These are phyloP conservation scores for Graphium colonna DNA, from an alignment of 2,888 invertebrate genomes.

Conservation along the genomic window DNA sequence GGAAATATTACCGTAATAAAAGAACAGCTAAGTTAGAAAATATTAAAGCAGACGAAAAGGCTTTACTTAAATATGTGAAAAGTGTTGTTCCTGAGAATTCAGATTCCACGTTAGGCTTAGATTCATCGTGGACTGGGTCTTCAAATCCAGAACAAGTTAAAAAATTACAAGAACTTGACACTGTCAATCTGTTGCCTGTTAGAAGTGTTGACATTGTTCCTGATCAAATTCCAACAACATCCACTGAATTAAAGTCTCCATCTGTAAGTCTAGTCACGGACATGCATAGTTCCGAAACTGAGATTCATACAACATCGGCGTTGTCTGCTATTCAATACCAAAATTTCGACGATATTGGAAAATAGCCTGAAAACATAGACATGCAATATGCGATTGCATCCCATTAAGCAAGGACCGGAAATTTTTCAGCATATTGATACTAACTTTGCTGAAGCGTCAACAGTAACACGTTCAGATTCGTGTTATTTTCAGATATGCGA, in stretches of 20 bases:
- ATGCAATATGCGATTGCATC: conserved; percentile 5
- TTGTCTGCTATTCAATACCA: conserved; percentile 9
- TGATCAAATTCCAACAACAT: conserved; percentile 8
- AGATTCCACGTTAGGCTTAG: conserved; percentile 3
- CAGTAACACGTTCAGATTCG: conserved; percentile 10
- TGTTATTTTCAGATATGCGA: no score
- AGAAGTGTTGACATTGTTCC: no score
- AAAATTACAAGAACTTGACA: conserved; percentile 1
- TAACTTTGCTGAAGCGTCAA: no score
- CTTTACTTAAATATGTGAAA: conserved; percentile 8
- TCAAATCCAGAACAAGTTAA: neutral
- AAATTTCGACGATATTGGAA: conserved; percentile 11
- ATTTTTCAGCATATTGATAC: no score
- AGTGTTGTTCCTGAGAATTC: conserved; percentile 3
- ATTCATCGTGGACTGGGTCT: no score
- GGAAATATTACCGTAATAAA: conserved; percentile 17
- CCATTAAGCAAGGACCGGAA: conserved; percentile 1
- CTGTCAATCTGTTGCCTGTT: no score
- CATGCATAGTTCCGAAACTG: neutral
- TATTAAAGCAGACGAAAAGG: conserved; percentile 5
- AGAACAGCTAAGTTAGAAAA: neutral
- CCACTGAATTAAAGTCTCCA: no score
- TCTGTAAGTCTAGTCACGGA: neutral
- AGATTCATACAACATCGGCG: conserved; percentile 1
- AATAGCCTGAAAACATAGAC: conserved; percentile 13